Evolutionary conservation across 2,797 vertebrate species (phyloP).

Genomic region (Staurois parvus): DNA sequence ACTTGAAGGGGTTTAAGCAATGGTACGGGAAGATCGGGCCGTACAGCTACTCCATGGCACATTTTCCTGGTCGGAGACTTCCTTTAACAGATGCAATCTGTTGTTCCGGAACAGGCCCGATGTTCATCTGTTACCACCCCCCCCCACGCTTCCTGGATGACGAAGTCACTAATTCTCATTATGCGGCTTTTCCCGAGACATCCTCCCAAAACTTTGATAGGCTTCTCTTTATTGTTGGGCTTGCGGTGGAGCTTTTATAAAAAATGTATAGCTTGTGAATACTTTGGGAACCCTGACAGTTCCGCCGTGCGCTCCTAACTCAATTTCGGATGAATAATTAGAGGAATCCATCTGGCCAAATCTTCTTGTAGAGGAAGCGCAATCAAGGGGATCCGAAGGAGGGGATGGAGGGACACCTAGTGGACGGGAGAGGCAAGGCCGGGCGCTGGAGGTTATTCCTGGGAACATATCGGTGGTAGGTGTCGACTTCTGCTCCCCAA

Average conservation of each 20-base stretch:
- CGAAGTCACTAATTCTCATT: neutral
- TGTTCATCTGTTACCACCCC: neutral
- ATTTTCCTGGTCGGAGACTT: too few relatives aligned
- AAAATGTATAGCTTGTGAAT: conserved; percentile 23
- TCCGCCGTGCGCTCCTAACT: conserved; percentile 13
- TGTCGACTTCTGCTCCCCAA: too few relatives aligned
- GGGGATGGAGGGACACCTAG: conserved; percentile 20
- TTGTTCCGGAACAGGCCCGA: too few relatives aligned
- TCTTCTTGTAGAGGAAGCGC: neutral
- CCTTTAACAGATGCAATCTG: too few relatives aligned
- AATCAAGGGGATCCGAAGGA: neutral
- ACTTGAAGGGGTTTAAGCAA: too few relatives aligned
- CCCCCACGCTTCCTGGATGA: neutral
- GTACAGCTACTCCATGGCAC: too few relatives aligned
- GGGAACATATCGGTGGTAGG: neutral
- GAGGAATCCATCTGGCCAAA: conserved; percentile 40
- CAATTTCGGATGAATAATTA: conserved; percentile 46
- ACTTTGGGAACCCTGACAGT: conserved; percentile 24
- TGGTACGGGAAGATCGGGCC: too few relatives aligned
- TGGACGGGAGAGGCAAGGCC: neutral
- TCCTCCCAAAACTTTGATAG: neutral
- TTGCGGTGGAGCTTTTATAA: conserved; percentile 9
- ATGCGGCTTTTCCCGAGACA: neutral
- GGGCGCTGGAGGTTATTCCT: neutral
- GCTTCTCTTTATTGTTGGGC: conserved; percentile 15